Conservation (phyloP, 2,113 vertebrate genomes). For the Azemiops feae region DNA sequence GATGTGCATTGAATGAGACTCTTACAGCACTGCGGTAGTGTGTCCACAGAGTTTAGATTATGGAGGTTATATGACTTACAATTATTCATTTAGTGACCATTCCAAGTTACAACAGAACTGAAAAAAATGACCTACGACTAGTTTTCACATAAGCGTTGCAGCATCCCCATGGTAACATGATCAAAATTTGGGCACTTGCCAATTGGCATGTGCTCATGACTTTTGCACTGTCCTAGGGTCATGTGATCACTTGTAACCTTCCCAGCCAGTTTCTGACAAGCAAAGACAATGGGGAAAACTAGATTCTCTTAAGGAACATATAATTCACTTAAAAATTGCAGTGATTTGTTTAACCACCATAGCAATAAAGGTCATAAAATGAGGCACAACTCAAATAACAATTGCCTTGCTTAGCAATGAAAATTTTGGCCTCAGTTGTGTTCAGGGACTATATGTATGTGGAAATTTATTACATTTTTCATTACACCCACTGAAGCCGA, state of each 20-base stretch:
- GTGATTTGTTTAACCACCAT: background rate
- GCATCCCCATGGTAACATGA: background rate
- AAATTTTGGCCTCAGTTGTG: background rate
- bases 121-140: background rate
- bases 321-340: background rate
- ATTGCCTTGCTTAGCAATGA: background rate
- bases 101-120: background rate
- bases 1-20: background rate
- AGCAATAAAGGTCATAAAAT: background rate
- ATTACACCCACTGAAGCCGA: slow-evolving; percentile 21
- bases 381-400: background rate
- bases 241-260: background rate
- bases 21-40: background rate
- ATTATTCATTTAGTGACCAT: background rate
- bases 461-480: slow-evolving; percentile 27
- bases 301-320: background rate
- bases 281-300: background rate
- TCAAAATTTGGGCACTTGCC: background rate
- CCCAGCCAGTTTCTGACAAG: background rate
- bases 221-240: background rate
- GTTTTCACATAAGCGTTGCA: background rate
- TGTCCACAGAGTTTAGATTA: slow-evolving; percentile 30
- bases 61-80: background rate
- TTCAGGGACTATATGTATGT: background rate
- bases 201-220: background rate